A percentile compares a stretch with the other conserved stretches of the same genome.
Evolutionary conservation across 2,888 invertebrate genomes (phyloP).

Genomic region (Drosophila infuscata): DNA sequence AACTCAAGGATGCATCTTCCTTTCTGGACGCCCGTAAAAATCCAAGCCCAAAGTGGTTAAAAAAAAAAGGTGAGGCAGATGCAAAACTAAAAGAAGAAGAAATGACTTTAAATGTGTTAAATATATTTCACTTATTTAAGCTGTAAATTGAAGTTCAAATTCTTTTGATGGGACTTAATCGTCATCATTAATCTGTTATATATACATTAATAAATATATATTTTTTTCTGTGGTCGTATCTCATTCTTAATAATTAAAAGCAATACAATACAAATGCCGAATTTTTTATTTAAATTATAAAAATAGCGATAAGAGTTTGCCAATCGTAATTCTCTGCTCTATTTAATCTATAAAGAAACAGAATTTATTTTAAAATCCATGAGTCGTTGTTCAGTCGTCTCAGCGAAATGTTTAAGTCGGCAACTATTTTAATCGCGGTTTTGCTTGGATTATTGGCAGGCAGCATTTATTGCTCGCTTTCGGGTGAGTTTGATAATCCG

Average conservation of each 20-base stretch:
- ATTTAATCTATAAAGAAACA: neutral
- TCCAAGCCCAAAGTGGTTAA: neutral
- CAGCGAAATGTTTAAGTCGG: conserved; percentile 1
- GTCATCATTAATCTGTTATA: too few relatives aligned
- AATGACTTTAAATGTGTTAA: neutral
- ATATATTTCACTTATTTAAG: neutral
- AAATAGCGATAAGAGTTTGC: neutral
- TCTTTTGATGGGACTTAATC: neutral
- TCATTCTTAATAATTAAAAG: neutral
- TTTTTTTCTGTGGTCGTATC: neutral
- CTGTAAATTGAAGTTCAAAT: neutral
- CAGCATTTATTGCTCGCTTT: neutral
- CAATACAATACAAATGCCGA: neutral
- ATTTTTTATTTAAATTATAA: neutral
- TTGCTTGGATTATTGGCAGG: neutral
- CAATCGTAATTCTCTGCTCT: neutral
- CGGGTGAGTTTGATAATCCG: neutral
- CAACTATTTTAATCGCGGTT: conserved; percentile 1
- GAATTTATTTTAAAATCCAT: neutral
- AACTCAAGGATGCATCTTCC: neutral
- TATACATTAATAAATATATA: neutral
- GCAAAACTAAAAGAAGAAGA: neutral
- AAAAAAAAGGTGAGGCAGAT: neutral
- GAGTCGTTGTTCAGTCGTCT: neutral
- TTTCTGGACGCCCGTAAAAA: neutral